Evolutionary conservation across 1,140 invertebrate genomes (phyloP), one percentile per base, ranked within the genome.

Genomic region (Monomorium pharaonis): DNA sequence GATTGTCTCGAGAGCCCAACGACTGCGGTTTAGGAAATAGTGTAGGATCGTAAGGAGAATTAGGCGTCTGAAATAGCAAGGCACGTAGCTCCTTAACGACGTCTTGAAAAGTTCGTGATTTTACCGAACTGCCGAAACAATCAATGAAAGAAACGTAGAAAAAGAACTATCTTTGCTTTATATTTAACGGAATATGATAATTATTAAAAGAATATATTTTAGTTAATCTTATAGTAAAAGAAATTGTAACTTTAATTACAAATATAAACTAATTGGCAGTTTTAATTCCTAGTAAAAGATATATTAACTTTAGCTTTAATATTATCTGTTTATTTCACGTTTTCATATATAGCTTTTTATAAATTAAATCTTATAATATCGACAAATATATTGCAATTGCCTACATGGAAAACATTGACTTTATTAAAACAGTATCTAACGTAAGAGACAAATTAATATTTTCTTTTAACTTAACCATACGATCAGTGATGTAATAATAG

Each of bases 91-190:
- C 51, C 85, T 83, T 91, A 91, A 91, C 88, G 90, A 90, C 88
- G 85, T 89, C 90, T 91, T 85, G 90, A 91, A 91, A 91, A 86
- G 89, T 91, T 89, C 89, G 90, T 91, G 89, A 91, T 91, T 91
- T 91, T 91, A 85, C 72, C 78, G 54, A 81, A 83, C 69, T 70
- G 54, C 81, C 69, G 86, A 91, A 88, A 88, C 89, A 84, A 78
- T 91, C 86, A 81, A 83, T 88, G 75, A 88, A 90, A 90, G 54
- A 72, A 14, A 21, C 30, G 21, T 21, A 42, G 37, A 21, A 44
- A 72, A 51, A 72, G 30, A 72, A 2, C 24, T 83, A 83, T 21
- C 37, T 83, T 69, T 80, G 33, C 37, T 72, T 72, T 56, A 72
- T 58, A 72, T 56, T 16, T 30, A 6, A 33, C 12, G 33, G 16